These are phyloP conservation scores for Amblyornis subalaris DNA, from an alignment of 2,113 vertebrate species.

Conservation along the genomic window DNA sequence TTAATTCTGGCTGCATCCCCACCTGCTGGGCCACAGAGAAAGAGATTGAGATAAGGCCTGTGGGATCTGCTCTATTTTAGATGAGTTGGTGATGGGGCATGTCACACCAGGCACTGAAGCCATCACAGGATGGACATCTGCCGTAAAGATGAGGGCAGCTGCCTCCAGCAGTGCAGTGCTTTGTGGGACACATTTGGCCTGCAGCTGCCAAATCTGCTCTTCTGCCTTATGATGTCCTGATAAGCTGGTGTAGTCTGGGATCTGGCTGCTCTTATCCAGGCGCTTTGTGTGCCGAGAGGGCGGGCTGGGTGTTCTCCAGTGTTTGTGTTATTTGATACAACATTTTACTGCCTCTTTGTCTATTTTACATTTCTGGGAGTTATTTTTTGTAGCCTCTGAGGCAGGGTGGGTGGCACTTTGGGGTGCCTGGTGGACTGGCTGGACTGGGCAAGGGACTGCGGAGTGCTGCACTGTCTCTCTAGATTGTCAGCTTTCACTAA, in stretches of 20 bases:
- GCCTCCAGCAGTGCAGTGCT: constrained; percentile 3
- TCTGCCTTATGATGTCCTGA: constrained; percentile 17
- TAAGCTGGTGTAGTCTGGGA: not conserved
- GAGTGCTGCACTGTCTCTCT: not conserved
- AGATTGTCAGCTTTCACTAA: not conserved
- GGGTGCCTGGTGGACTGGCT: not conserved
- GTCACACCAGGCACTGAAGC: not conserved
- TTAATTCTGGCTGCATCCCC: not conserved
- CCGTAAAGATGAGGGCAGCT: constrained; percentile 41
- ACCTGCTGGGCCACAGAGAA: not conserved
- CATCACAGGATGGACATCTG: constrained; percentile 25
- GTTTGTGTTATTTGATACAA: not conserved
- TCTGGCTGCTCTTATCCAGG: not conserved
- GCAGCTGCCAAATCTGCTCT: constrained; percentile 37
- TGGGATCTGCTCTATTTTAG: constrained; percentile 16
- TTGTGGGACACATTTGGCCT: constrained; percentile 37
- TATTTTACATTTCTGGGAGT: not conserved
- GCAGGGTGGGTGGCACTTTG: not conserved
- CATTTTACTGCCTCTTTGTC: constrained; percentile 13
- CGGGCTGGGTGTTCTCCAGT: not conserved
- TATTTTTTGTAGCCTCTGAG: not conserved
- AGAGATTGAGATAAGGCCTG: not conserved
- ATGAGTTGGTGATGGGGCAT: not conserved
- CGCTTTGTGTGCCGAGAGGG: not conserved
- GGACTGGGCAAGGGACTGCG: not conserved